Conservation (phyloP, 2,888 invertebrate genomes). For the Caenorhabditis macrosperma region DNA sequence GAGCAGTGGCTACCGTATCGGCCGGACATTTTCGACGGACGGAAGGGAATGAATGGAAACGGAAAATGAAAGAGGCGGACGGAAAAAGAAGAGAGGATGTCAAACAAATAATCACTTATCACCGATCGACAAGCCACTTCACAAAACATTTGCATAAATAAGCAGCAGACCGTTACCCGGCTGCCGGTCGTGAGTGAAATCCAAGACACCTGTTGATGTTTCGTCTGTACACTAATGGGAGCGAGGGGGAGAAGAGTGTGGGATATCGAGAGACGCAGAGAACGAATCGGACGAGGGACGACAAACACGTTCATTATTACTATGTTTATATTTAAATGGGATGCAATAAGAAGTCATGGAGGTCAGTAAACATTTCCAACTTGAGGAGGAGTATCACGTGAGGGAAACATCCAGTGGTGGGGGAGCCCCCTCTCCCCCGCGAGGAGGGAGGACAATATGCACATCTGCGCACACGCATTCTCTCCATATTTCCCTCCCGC, state of each 20-base stretch:
- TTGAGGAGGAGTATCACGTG: conserved; percentile 19
- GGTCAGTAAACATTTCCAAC: conserved; percentile 33
- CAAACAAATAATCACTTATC: conserved; percentile 52
- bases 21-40: conserved; percentile 32
- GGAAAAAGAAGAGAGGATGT: conserved; percentile 24
- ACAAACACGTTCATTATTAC: conserved; percentile 48
- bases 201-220: conserved; percentile 27
- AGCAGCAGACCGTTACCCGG: background rate
- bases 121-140: conserved; percentile 20
- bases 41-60: conserved; percentile 8
- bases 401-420: too few relatives aligned
- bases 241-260: conserved; percentile 12
- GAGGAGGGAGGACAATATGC: conserved; percentile 44
- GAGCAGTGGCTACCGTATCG: conserved; percentile 17
- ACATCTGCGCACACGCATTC: conserved; percentile 30
- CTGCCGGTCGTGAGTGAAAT: conserved; percentile 20
- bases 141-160: conserved; percentile 42
- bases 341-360: conserved; percentile 29
- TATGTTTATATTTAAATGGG: conserved; percentile 49
- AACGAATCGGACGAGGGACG: conserved; percentile 20
- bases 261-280: conserved; percentile 29
- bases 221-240: conserved; percentile 20
- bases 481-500: background rate
- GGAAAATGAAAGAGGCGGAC: background rate
- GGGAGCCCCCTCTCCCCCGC: too few relatives aligned